Percentiles rank a stretch among this genome's conserved stretches.
Evolutionary conservation across 53 echinoderm and acorn worm species (phyloP).

Genomic region (Echinarachnius parma): DNA sequence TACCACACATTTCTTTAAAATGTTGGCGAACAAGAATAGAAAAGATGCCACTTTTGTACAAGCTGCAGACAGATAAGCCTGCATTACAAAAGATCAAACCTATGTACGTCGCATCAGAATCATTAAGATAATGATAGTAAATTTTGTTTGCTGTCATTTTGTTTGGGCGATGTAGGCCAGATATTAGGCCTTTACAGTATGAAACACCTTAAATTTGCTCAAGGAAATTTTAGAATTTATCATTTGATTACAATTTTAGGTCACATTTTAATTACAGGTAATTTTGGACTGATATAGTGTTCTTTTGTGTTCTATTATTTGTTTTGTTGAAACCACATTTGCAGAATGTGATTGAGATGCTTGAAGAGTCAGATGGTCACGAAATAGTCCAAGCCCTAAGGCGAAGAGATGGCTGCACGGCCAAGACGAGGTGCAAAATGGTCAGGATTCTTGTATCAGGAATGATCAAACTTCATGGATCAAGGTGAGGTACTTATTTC

Average conservation of each 20-base stretch:
- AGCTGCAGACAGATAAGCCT: conserved; percentile 30
- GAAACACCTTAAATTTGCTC: conserved; percentile 25
- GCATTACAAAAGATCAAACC: conserved; percentile 10
- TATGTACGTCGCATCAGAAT: conserved; percentile 21
- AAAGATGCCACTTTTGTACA: conserved; percentile 6
- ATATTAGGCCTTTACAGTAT: conserved; percentile 27
- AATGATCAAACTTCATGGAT: conserved; percentile 28
- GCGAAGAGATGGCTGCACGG: conserved; percentile 3
- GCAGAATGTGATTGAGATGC: conserved; percentile 33
- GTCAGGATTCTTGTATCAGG: conserved; percentile 26
- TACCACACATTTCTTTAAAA: conserved; percentile 28
- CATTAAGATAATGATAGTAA: conserved; percentile 17
- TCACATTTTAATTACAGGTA: conserved; percentile 22
- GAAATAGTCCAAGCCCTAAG: conserved; percentile 17
- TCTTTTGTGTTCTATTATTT: conserved; percentile 20
- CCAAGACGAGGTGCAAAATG: conserved; percentile 21
- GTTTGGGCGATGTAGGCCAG: conserved; percentile 33
- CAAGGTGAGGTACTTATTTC: conserved; percentile 22
- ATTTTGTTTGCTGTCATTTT: conserved; percentile 24
- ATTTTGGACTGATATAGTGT: conserved; percentile 21
- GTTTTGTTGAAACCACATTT: conserved; percentile 23
- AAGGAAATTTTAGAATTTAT: conserved; percentile 23
- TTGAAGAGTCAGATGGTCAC: conserved; percentile 6
- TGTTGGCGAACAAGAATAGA: conserved; percentile 18
- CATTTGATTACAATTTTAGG: conserved; percentile 19